Evolutionary conservation across 2,797 vertebrate species (phyloP), one percentile per base, ranked within the genome.

Genomic region (Tinamus major): DNA sequence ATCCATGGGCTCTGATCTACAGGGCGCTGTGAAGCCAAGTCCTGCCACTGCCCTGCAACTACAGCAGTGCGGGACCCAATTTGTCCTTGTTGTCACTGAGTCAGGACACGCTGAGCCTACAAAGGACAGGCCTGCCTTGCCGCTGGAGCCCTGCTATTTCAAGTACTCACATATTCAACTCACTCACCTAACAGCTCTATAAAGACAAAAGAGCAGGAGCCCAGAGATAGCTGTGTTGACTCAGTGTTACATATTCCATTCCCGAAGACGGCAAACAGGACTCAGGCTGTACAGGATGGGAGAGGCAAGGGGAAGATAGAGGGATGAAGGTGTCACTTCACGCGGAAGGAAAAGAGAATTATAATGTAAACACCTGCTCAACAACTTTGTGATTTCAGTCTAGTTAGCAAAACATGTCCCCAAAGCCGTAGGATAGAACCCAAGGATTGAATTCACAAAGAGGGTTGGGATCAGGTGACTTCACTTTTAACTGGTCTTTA

Each of bases 1-100:
- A 41, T 27, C 13, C 10, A n/a, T 42, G 24, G 70, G 69, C 58
- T 61, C 76, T 42, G 35, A 42, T 12, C 39, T 27, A 51, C n/a
- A 12, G 35, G 69, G 65, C 6, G 1, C 46, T 16, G 39, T 1
- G 3, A 35, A 58, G n/a, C 3, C 8, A 12, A 6, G 13, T 44
- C 44, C 55, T 63, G 17, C 17, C 68, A 75, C 69, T 9, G 27
- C 37, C 23, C 13, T 0, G 11, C 35, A 51, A 62, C 24, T 13
- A 13, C 33, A 62, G 55, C 55, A 21, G 0, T 5, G 83, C 1
- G 5, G 65, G 29, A 65, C 0, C 6, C 3, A 6, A 5, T 27
- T 81, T 51, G 39, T 31, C 21, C 46, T 67, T 39, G 35, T 27
- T 29, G 16, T 23, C 23, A 11, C 4, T 17, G 39, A 77, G 55